Base-by-base conservation (phyloP, 2,888 invertebrate species). In the Diadegma fenestrale region DNA sequence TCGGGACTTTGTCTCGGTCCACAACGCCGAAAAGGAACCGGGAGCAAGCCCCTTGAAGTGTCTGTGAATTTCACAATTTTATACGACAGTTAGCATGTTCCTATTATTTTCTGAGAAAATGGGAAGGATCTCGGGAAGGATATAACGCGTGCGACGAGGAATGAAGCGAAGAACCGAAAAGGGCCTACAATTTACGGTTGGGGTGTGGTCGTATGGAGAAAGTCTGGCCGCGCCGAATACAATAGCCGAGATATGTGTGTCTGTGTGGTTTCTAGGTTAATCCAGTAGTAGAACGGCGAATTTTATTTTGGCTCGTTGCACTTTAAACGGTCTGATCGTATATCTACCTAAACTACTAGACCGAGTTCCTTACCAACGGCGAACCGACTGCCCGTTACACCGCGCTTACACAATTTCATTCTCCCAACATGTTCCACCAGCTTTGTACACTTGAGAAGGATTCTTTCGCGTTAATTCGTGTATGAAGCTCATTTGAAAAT, bases 301-400 rank as follows among this genome's bases (percentile, higher is more conserved):
- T 88, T 86, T 88, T 88, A 88, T 88, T 88, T 87, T 85, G 85
- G 86, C 85, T 87, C 85, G 84, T 85, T 88, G 87, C 85, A 88
- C 86, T 88, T 85, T 87, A 88, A 88, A 88, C 76, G 85, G 84
- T 80, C 78, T 87, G 84, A 88, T 85, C 85, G 68, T 87, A 87
- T 87, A 83, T 87, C 79, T 85, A 77, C 77, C 84, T 77, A 75
- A 58, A 82, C 85, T 85, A 81, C 77, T 78, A 22, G 64, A 64
- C 64, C 51, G 64, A 72, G 80, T 51, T 64, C 54, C 72, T 72
- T 80, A 79, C 71, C 63, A 41, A 51, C 71, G 63, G 63, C 61
- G 14, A 78, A 69, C 64, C 37, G 37, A 41, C 48, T 45, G 54
- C 76, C 61, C 48, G 76, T 48, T 48, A 58, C 73, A n/a, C n/a